Base-by-base conservation (phyloP, 2,888 invertebrate species). In the Hemistola chrysoprasaria region DNA sequence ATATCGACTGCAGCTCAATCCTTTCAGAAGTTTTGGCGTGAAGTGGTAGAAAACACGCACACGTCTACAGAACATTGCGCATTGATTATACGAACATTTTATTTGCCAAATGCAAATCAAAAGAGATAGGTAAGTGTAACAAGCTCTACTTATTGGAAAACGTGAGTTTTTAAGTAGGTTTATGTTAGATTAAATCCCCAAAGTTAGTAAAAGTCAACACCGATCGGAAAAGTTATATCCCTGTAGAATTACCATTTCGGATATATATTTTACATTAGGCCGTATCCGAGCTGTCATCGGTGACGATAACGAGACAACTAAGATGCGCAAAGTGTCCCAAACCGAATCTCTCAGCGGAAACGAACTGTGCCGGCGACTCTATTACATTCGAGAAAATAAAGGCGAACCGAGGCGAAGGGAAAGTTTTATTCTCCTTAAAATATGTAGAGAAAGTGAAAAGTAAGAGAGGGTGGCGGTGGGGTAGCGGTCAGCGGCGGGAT, bases 361-460 rank as follows among this genome's bases (percentile, higher is more conserved):
- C 61, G 56, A 64, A 59, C 57, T 63, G 61, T 53, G 62, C 56
- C 60, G 59, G 62, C 65, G 63, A 70, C 71, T 77, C 75, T 75
- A 74, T 81, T 74, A 78, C 74, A 70, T 68, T 72, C 70, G 70
- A 69, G 75, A 78, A 78, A 80, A 82, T 81, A 80, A 77, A 78
- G 71, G 68, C 73, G 62, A 63, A 66, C 59, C 57, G 71, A 72
- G 77, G 76, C 70, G 67, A 78, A 77, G 77, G 69, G 78, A 85
- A 88, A 86, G 78, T 86, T 88, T 86, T 81, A 83, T 83, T 87
- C 85, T 85, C 78, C 82, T 87, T 88, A 85, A 89, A 89, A 88
- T 89, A 90, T 90, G 89, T 88, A 88, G 88, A 86, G 88, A 82
- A 85, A 87, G 88, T 85, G 89, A 84, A 88, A 85, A 89, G 84